Base-by-base conservation (phyloP, 2,797 vertebrate species). In the Zenarchopterus dispar region DNA sequence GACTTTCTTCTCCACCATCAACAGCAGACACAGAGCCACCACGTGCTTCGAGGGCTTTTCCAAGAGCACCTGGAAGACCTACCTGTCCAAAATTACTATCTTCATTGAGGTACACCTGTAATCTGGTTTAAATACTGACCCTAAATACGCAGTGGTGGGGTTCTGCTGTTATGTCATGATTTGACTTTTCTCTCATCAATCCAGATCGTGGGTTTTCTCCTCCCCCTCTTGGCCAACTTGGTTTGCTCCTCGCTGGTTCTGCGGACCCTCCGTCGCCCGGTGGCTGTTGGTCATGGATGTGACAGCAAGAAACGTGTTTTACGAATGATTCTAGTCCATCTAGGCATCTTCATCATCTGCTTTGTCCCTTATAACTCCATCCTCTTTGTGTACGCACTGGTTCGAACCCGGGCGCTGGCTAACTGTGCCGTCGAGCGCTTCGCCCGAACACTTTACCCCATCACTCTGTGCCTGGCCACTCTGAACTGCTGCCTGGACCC, bases 401-500 rank as follows among this genome's bases (percentile, higher is more conserved):
- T 99, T 73, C 93, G 97, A 16, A 97, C 96, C 24, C 96, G 96
- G 78, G 94, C 97, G 0, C 90, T 98, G 41, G 95, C 93, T 18
- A 98, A 94, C 82, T 99, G 97, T 47, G 86, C 92, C 33, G 87
- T 99, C 67, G 97, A 97, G 88, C 94, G 94, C 47, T 96, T 99
- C 74, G 97, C 96, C 0, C 93, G 95, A 68, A 98, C 95, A 1
- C 92, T 99, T 77, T 98, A 99, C 69, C 97, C 97, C 16, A 94
- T 99, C 84, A 98, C 97, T 0, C 86, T 99, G 75, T 99, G 97
- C 71, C 90, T 99, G 43, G 97, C 97, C 36, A 95, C 94, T 17
- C 94, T 96, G 68, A 99, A 98, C 90, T 99, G 97, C 92, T 99
- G 97, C 88, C 95, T 99, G 23, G 97, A 99, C 76, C 97, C 97